phyloP scores from a whole-genome alignment of 2,888 invertebrate species.

The Orthosia gracilis region DNA sequence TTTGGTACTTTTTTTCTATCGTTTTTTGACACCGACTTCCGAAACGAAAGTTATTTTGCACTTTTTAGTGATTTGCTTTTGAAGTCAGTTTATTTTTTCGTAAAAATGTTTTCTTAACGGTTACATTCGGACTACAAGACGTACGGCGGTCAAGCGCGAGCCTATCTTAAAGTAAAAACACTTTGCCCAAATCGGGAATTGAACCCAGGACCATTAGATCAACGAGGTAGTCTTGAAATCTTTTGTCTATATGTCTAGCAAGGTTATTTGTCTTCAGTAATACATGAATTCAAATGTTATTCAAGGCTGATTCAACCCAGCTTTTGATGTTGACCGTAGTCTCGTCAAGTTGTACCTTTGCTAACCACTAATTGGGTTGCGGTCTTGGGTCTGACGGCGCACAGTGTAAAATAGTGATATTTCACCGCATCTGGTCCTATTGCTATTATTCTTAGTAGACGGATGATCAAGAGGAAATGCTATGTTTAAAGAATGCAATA shows the following conservation, averaged over 20 bases:
- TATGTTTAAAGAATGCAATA: neutral
- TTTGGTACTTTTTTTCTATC: too few species aligned
- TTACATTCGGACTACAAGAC: too few species aligned
- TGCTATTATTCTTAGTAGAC: conserved; percentile 29
- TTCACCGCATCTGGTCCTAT: conserved; percentile 26
- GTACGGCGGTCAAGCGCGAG: too few species aligned
- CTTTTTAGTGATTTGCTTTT: too few species aligned
- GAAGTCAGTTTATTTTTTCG: too few species aligned
- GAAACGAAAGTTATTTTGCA: too few species aligned
- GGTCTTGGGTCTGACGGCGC: conserved; percentile 21
- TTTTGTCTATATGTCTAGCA: conserved; percentile 3
- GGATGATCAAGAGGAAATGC: conserved; percentile 9
- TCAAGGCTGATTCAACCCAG: conserved; percentile 28
- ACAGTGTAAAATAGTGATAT: conserved; percentile 35
- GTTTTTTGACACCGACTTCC: too few species aligned
- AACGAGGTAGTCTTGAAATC: neutral
- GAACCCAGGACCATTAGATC: too few species aligned
- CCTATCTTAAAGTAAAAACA: too few species aligned
- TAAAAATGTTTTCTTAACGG: too few species aligned
- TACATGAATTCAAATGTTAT: conserved; percentile 24
- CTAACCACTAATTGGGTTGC: conserved; percentile 50
- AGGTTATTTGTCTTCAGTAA: conserved; percentile 8
- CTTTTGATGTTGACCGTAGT: conserved; percentile 23
- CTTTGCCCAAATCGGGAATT: too few species aligned
- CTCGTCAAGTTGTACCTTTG: conserved; percentile 30